These are phyloP conservation scores for Sarcophaga peregrina DNA, from an alignment of 1,140 invertebrate species.

Conservation along the genomic window DNA sequence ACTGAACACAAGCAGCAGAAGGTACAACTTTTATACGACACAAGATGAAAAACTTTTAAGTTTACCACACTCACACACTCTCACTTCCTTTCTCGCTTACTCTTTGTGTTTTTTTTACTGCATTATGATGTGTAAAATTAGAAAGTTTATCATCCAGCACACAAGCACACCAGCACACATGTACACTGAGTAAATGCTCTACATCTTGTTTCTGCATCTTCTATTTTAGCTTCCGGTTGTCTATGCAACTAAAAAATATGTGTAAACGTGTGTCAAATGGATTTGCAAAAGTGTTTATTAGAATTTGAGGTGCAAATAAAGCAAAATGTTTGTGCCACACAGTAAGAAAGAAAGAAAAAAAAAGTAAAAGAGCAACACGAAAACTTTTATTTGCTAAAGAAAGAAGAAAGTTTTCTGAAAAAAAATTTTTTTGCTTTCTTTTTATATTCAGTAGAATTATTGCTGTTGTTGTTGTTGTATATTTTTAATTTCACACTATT, in stretches of 20 bases:
- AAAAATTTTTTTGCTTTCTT: too few relatives aligned
- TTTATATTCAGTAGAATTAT: too few relatives aligned
- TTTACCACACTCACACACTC: too few relatives aligned
- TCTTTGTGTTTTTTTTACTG: background rate
- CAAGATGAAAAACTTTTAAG: background rate
- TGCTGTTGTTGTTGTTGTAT: too few relatives aligned
- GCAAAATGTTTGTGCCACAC: background rate
- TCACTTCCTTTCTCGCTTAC: too few relatives aligned
- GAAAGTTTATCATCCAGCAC: background rate
- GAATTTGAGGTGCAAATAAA: background rate
- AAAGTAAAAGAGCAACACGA: too few relatives aligned
- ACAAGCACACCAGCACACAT: too few relatives aligned
- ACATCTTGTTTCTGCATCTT: too few relatives aligned
- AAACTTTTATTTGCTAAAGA: background rate
- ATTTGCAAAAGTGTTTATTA: background rate
- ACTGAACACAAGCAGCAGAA: background rate
- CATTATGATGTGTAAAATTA: conserved; percentile 1
- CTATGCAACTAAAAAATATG: background rate
- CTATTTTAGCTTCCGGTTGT: too few relatives aligned
- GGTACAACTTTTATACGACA: background rate
- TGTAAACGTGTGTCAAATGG: conserved; percentile 3
- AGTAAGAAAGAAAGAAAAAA: too few relatives aligned
- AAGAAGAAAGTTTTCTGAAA: background rate
- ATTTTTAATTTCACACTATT: too few relatives aligned
- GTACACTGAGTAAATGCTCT: too few relatives aligned